A percentile compares a stretch with the other conserved stretches of the same genome.
These are phyloP conservation scores for Sycobia sp. DNA, from an alignment of 1,140 invertebrate genomes.

Conservation along the genomic window DNA sequence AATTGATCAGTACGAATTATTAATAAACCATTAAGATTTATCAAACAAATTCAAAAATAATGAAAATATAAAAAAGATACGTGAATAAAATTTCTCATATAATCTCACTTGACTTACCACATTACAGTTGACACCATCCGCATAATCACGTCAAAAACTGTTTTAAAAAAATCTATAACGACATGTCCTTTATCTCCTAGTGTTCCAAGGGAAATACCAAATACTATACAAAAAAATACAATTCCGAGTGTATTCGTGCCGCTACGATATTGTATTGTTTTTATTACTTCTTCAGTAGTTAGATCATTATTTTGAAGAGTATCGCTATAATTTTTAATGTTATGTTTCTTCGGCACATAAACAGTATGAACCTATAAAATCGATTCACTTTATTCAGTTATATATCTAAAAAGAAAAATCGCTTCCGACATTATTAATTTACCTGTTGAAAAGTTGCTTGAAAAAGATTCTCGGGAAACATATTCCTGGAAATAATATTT, in stretches of 20 bases:
- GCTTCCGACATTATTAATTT: conserved; percentile 30
- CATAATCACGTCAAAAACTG: conserved; percentile 87
- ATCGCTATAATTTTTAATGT: conserved; percentile 56
- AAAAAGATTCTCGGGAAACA: conserved; percentile 87
- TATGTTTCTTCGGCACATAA: conserved; percentile 64
- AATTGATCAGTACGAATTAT: not conserved
- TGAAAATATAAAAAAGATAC: not conserved
- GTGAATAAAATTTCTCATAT: too few species aligned
- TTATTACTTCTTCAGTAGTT: conserved; percentile 54
- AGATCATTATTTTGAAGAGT: conserved; percentile 46
- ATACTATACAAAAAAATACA: conserved; percentile 85
- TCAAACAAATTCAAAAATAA: too few species aligned
- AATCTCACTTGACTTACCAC: too few species aligned
- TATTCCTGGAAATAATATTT: conserved; percentile 71
- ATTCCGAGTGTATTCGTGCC: conserved; percentile 88
- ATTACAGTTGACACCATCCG: conserved; percentile 88
- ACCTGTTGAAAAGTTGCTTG: conserved; percentile 84
- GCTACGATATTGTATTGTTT: conserved; percentile 67
- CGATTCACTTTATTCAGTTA: conserved; percentile 43
- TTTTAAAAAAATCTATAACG: conserved; percentile 82
- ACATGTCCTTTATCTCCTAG: conserved; percentile 76
- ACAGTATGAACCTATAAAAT: conserved; percentile 70
- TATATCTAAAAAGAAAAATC: not conserved
- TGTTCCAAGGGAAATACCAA: conserved; percentile 83
- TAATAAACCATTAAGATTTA: too few species aligned